A percentile compares a stretch with the other conserved stretches of the same genome.
These are phyloP conservation scores for Labeo calbasu DNA, from an alignment of 2,797 vertebrate genomes.

Conservation along the genomic window DNA sequence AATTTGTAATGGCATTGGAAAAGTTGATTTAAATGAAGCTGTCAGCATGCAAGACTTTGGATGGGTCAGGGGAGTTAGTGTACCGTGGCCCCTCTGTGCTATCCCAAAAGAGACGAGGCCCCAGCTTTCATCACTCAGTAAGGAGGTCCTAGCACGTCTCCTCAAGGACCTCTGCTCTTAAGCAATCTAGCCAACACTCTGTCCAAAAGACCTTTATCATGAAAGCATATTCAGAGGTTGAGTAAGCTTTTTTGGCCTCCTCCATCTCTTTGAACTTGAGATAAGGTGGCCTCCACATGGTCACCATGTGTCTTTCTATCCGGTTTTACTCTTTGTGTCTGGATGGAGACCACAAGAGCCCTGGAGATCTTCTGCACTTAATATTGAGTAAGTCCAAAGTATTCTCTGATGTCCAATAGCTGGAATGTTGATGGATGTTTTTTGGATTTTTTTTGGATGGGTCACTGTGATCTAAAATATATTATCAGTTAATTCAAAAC, in stretches of 20 bases:
- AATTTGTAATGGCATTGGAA: slow-evolving; percentile 32
- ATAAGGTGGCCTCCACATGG: slow-evolving; percentile 75
- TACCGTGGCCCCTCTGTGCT: not conserved
- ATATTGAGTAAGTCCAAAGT: slow-evolving; percentile 37
- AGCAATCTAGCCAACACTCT: slow-evolving; percentile 66
- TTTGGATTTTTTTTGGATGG: not conserved
- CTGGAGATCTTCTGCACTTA: slow-evolving; percentile 36
- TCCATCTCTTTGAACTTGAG: slow-evolving; percentile 76
- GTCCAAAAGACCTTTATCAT: slow-evolving; percentile 69
- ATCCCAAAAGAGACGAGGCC: slow-evolving; percentile 35
- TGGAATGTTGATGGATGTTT: slow-evolving; percentile 26
- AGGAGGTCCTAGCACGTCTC: slow-evolving; percentile 63
- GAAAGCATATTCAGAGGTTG: slow-evolving; percentile 74
- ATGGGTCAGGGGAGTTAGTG: slow-evolving; percentile 11
- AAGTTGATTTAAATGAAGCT: slow-evolving; percentile 32
- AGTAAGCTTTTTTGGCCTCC: slow-evolving; percentile 67
- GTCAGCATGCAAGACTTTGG: slow-evolving; percentile 31
- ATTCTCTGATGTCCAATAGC: slow-evolving; percentile 40
- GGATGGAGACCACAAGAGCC: slow-evolving; percentile 42
- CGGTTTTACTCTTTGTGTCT: slow-evolving; percentile 36
- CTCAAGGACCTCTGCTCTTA: slow-evolving; percentile 59
- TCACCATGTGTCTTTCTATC: slow-evolving; percentile 63
- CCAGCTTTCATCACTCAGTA: slow-evolving; percentile 48
- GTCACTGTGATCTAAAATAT: slow-evolving; percentile 30
- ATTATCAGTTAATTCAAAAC: slow-evolving; percentile 24